A percentile compares a stretch with the other conserved stretches of the same genome.
phyloP scores from a whole-genome alignment of 2,797 vertebrate genomes.

The Hemitrygon akajei region DNA sequence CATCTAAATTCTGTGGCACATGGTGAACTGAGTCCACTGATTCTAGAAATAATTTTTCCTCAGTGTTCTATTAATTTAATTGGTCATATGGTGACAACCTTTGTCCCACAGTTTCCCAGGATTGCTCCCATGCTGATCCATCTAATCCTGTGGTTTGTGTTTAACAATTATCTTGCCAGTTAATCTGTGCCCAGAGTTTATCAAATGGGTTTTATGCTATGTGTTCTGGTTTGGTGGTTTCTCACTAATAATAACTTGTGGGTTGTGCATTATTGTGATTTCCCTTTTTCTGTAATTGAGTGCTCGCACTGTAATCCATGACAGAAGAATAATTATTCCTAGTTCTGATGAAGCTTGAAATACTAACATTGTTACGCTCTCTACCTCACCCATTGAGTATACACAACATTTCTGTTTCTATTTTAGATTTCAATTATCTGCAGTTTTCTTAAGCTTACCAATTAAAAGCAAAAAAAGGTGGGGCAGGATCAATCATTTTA shows the following conservation, averaged over 20 bases:
- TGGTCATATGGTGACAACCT: not conserved
- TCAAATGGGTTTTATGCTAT: not conserved
- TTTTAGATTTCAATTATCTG: no score
- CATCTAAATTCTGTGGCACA: not conserved
- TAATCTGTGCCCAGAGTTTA: not conserved
- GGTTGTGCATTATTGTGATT: not conserved
- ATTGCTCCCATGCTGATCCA: conserved; percentile 1
- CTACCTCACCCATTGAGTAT: no score
- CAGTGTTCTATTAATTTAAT: not conserved
- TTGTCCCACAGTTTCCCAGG: not conserved
- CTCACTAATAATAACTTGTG: not conserved
- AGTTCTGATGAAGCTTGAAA: no score
- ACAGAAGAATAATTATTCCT: not conserved
- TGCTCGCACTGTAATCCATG: not conserved
- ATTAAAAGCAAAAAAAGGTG: not conserved
- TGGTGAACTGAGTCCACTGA: not conserved
- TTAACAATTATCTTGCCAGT: not conserved
- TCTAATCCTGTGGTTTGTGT: not conserved
- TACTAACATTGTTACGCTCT: no score
- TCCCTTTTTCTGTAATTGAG: not conserved
- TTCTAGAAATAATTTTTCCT: not conserved
- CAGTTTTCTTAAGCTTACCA: no score
- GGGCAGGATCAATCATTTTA: not conserved
- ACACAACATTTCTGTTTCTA: no score
- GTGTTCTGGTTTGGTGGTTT: conserved; percentile 21